Base-by-base conservation (phyloP, 1,140 invertebrate genomes). In the Papilio helenus region DNA sequence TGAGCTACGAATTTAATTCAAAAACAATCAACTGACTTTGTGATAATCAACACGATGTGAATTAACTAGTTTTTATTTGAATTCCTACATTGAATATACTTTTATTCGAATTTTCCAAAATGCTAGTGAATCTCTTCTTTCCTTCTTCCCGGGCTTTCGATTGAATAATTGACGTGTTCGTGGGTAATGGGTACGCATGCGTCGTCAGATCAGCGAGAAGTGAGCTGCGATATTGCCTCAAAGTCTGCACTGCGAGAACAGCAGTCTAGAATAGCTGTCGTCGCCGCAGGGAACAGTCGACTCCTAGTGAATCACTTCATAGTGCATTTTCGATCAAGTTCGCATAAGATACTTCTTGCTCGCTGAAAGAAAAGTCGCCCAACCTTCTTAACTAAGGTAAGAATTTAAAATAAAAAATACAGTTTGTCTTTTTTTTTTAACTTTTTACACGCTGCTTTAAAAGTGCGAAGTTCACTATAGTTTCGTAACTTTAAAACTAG, bases 151-250 rank as follows among this genome's bases (percentile, higher is more conserved):
- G 88, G 88, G 85, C 73, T 85, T 80, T 88, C 84, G 85, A 90
- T 92, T 90, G 85, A 86, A 90, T 88, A 90, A 92, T 92, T 90
- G 90, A 90, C 88, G 86, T 87, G 83, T 85, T 87, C 72, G 81
- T 73, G 74, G 80, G 89, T 58, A 49, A 68, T 68, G 42, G 20
- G 72, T 49, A 74, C 90, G 90, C 90, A 92, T 89, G 90, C 90
- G 90, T 89, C 76, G 84, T 82, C 46, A 79, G 72, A 86, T 73
- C 82, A 79, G 34, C 78, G 79, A 87, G 90, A 91, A 92, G 90
- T 91, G 84, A 92, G 89, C 87, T 82, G 79, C 84, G 76, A 71
- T 42, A 65, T 77, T 23, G 58, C 76, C 65, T 51, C 18, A 68
- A 77, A 77, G 76, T 65, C 76, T 65, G 76, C 51, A 77, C 55